Conservation (phyloP, 2,888 invertebrate genomes). For the Petrophora chlorosata region DNA sequence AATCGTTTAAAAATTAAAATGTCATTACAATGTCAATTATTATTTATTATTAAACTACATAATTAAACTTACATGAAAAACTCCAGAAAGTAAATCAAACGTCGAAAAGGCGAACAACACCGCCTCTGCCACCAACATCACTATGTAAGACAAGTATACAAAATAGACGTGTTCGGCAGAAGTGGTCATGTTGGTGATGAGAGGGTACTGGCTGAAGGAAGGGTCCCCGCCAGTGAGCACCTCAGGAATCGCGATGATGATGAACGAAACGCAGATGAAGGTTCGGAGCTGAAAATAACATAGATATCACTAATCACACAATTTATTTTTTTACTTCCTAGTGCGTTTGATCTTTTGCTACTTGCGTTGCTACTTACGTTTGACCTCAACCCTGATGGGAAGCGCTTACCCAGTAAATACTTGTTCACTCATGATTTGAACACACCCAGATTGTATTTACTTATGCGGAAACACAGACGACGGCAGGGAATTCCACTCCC, state of each 20-base stretch:
- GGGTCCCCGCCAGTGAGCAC: slow-evolving; percentile 30
- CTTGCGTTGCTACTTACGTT: not conserved
- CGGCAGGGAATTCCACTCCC: no score
- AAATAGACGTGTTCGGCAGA: not conserved
- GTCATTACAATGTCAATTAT: no score
- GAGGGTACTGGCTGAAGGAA: slow-evolving; percentile 11
- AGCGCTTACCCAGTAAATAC: no score
- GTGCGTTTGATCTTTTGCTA: not conserved
- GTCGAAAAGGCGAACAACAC: slow-evolving; percentile 35
- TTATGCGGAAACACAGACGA: no score
- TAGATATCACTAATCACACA: no score
- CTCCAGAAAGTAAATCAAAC: slow-evolving; percentile 39
- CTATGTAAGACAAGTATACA: slow-evolving; percentile 38
- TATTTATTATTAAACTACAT: not conserved
- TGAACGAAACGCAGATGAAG: slow-evolving; percentile 42
- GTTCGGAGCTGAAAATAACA: slow-evolving; percentile 47
- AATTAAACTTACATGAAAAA: slow-evolving; percentile 41
- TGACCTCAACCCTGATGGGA: no score
- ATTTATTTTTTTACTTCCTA: no score
- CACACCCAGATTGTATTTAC: no score
- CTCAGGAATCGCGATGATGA: slow-evolving; percentile 38
- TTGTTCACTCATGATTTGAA: no score
- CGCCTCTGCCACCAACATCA: slow-evolving; percentile 42
- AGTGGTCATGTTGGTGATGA: not conserved
- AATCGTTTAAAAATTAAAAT: not conserved